Percentiles rank a stretch among this genome's conserved stretches.
These are phyloP conservation scores for Halcyon badia DNA, from an alignment of 2,797 vertebrate species.

Conservation along the genomic window DNA sequence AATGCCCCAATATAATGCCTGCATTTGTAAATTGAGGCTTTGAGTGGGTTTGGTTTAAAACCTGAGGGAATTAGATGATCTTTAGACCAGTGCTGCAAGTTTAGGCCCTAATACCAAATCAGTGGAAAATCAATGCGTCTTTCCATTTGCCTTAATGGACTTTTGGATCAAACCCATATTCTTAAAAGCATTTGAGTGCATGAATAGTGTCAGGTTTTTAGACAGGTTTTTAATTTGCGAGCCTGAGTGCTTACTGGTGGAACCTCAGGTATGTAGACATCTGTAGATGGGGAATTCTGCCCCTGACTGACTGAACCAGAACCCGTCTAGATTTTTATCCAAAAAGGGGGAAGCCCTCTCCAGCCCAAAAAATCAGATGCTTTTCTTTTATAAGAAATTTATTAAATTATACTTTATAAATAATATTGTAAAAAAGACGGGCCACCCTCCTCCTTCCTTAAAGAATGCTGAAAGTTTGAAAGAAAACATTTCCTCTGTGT, in stretches of 20 bases:
- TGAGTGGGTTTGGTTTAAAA: constrained; percentile 12
- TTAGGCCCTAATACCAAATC: constrained; percentile 23
- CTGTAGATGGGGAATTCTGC: not conserved
- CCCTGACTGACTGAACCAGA: not conserved
- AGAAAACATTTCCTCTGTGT: not conserved
- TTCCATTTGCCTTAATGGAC: constrained; percentile 66
- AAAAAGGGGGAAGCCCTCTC: not conserved
- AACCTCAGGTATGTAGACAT: not conserved
- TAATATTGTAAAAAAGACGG: not conserved
- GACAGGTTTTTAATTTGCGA: constrained; percentile 44
- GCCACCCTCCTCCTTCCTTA: not conserved
- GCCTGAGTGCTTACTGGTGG: not conserved
- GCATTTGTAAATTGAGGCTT: constrained; percentile 33
- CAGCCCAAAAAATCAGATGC: not conserved
- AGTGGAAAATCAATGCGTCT: constrained; percentile 52
- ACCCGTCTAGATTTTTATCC: not conserved
- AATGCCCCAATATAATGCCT: constrained; percentile 16
- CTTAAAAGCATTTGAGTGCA: constrained; percentile 56
- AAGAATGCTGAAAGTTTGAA: not conserved
- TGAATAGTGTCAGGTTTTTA: constrained; percentile 25
- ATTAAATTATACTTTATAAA: not conserved
- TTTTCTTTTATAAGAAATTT: not conserved
- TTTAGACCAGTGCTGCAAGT: constrained; percentile 10
- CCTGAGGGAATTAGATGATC: not conserved
- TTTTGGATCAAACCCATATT: constrained; percentile 60